Evolutionary conservation across 2,797 vertebrate species (phyloP), one percentile per base, ranked within the genome.

Genomic region (Sebastes flavidus): DNA sequence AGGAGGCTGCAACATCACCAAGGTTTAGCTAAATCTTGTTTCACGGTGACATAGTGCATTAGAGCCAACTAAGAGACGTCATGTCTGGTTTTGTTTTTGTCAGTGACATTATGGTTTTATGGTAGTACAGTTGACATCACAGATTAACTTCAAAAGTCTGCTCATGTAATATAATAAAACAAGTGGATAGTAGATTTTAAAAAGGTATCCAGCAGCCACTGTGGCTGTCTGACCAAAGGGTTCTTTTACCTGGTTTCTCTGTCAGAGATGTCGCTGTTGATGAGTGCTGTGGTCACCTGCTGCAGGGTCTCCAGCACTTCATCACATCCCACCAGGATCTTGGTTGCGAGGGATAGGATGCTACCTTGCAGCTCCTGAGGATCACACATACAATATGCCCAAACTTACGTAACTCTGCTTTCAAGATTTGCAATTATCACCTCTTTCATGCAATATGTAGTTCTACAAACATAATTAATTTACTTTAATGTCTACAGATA

Each of bases 241-340:
- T 20, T 49, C 6, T 6, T 22, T 90, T 91, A 99, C 99, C 99
- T 98, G 87, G 95, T 97, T 78, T 99, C 98, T 82, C 96, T 96
- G 84, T 99, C 98, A 18, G 94, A 73, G 82, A 98, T 94, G 90
- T 98, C 97, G 72, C 98, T 98, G 94, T 98, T 97, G 78, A 99
- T 98, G 72, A 99, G 96, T 65, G 97, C 97, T n/a, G 97, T 98
- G 68, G 98, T 99, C 88, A 99, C 98, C 91, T 98, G 97, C 87
- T 99, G 98, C 76, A 99, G 96, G 87, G 97, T 99, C 95, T 99
- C 99, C 85, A 99, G 92, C 49, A 99, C 99, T 95, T 99, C 98
- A 87, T 99, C 99, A 84, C 98, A 99, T 77, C 99, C 98, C 46
- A 97, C 97, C 90, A 99, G 94, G 82, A 99, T 97, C 94, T 99